A percentile compares a stretch with the other conserved stretches of the same genome.
Conservation (phyloP, 1,140 invertebrate genomes). For the Nasonia giraulti region DNA sequence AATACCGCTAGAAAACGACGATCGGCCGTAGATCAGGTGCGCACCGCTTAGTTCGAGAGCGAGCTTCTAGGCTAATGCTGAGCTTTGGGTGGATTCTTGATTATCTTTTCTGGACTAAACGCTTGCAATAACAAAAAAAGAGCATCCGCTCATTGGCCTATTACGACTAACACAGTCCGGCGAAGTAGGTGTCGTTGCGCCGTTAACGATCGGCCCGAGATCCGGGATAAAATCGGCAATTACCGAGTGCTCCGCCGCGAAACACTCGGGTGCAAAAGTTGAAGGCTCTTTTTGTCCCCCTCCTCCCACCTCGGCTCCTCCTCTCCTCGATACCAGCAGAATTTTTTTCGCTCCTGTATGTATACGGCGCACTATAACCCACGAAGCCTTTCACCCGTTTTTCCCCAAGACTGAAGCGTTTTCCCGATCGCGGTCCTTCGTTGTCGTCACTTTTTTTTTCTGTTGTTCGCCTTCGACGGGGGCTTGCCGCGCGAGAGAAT, state of each 20-base stretch:
- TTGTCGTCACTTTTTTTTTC: not conserved
- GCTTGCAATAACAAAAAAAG: not conserved
- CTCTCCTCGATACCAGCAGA: not conserved
- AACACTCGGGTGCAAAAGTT: conserved; percentile 25
- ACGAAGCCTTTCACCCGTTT: conserved; percentile 40
- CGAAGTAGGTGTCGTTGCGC: conserved; percentile 11
- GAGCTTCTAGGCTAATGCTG: not conserved
- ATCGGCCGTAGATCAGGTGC: conserved; percentile 34
- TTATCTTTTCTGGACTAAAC: too few relatives aligned
- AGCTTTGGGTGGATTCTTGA: too few relatives aligned
- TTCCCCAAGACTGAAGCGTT: conserved; percentile 4
- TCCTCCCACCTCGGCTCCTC: not conserved
- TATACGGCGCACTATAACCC: not conserved
- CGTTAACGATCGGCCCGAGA: conserved; percentile 11
- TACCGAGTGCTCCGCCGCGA: conserved; percentile 2
- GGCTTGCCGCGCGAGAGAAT: conserved; percentile 12
- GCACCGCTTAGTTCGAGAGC: not conserved
- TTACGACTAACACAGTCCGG: not conserved
- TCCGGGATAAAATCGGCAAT: conserved; percentile 46
- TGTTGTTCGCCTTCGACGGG: not conserved
- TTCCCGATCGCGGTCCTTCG: conserved; percentile 3
- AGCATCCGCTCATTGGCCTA: not conserved
- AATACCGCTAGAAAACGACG: not conserved
- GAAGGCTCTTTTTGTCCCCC: conserved; percentile 16
- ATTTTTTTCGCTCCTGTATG: not conserved